phyloP scores from a whole-genome alignment of 2,888 invertebrate species.

The Orthonychiurus folsomi region DNA sequence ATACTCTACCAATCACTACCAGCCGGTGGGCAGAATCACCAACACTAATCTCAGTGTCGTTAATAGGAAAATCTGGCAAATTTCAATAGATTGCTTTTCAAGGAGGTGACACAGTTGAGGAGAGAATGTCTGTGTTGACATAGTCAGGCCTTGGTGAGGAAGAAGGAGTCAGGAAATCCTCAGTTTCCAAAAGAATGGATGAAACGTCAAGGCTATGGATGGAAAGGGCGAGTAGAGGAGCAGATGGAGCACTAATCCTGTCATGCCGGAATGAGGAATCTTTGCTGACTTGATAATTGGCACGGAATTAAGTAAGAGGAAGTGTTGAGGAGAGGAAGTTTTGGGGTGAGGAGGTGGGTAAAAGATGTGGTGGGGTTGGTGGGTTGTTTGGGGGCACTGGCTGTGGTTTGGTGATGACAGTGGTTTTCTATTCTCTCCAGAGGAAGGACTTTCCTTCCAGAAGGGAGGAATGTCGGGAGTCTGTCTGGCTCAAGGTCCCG shows the following conservation, averaged over 20 bases:
- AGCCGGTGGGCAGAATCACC: too few relatives aligned
- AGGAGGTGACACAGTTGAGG: too few relatives aligned
- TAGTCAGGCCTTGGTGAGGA: too few relatives aligned
- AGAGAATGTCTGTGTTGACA: too few relatives aligned
- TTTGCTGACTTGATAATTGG: conserved; percentile 15
- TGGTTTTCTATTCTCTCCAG: neutral
- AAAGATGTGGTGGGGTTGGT: neutral
- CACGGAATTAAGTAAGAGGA: conserved; percentile 8
- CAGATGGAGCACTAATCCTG: neutral
- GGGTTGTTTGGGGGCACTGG: neutral
- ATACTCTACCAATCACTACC: too few relatives aligned
- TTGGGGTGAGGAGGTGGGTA: neutral
- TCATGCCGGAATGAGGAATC: neutral
- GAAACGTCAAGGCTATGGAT: too few relatives aligned
- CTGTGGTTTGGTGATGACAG: neutral
- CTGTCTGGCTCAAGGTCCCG: neutral
- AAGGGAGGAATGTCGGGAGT: neutral
- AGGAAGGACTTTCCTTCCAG: neutral
- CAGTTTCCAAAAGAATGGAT: too few relatives aligned
- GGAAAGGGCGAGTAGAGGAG: too few relatives aligned
- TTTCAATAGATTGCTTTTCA: too few relatives aligned
- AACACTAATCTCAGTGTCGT: too few relatives aligned
- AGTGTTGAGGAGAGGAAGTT: conserved; percentile 3
- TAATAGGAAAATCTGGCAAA: too few relatives aligned
- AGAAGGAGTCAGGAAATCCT: too few relatives aligned